A percentile compares a stretch with the other conserved stretches of the same genome.
Conservation (phyloP, 2,113 vertebrate genomes). For the Burhinus oedicnemus region DNA sequence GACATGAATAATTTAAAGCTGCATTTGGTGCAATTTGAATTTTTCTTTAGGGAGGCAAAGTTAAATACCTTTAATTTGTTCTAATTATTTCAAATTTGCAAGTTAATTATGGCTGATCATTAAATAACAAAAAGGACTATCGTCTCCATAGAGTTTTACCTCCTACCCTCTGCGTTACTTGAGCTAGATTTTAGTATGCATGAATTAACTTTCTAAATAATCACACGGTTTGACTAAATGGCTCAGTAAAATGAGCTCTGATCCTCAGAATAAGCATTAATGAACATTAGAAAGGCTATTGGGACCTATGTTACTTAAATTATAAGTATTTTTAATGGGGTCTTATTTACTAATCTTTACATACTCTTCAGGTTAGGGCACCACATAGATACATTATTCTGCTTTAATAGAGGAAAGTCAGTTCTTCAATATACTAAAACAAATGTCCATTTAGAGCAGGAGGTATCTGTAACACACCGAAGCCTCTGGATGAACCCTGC, state of each 20-base stretch:
- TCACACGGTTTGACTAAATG: constrained; percentile 86
- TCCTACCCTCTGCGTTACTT: constrained; percentile 86
- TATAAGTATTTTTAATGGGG: constrained; percentile 83
- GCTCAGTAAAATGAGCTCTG: constrained; percentile 85
- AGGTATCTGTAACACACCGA: not conserved
- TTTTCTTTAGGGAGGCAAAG: constrained; percentile 89
- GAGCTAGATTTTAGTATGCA: constrained; percentile 86
- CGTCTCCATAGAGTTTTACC: constrained; percentile 84
- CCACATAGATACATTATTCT: constrained; percentile 75
- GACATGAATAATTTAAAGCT: constrained; percentile 90
- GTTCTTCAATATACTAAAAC: constrained; percentile 74
- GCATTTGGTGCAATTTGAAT: constrained; percentile 88
- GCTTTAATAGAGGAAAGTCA: constrained; percentile 72
- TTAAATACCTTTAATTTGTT: constrained; percentile 92
- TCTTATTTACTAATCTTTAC: constrained; percentile 86
- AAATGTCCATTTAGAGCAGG: constrained; percentile 70
- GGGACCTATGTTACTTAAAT: constrained; percentile 83
- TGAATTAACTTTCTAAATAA: constrained; percentile 90
- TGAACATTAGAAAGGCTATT: constrained; percentile 83
- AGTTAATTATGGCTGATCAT: constrained; percentile 89
- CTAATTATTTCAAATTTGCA: constrained; percentile 91
- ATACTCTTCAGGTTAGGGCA: constrained; percentile 78
- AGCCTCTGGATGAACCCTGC: not conserved
- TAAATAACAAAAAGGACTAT: constrained; percentile 88
- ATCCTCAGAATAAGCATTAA: constrained; percentile 85